A percentile compares a stretch with the other conserved stretches of the same genome.
Evolutionary conservation across 2,888 invertebrate genomes (phyloP).

Genomic region (Aquatica leii): DNA sequence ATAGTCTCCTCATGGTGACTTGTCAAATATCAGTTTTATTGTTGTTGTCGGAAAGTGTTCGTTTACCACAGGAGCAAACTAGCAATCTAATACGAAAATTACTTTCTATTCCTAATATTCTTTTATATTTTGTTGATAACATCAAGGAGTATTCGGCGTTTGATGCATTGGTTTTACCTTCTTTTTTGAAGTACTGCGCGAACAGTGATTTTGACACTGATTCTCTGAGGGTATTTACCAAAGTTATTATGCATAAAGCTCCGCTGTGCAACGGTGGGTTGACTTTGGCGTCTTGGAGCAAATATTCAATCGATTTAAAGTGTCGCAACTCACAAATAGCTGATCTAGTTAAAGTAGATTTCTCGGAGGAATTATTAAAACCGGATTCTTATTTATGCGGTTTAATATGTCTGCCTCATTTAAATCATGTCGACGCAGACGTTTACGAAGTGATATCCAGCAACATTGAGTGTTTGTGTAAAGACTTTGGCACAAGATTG

Average conservation of each 20-base stretch:
- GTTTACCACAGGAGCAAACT: constrained; percentile 76
- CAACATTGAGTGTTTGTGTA: background rate
- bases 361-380: constrained; percentile 54
- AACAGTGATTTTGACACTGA: constrained; percentile 65
- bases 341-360: constrained; percentile 59
- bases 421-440: constrained; percentile 50
- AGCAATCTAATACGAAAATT: constrained; percentile 73
- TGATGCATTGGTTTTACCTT: constrained; percentile 76
- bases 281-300: constrained; percentile 69
- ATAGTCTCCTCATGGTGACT: constrained; percentile 62
- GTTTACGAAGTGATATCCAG: constrained; percentile 31
- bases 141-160: constrained; percentile 73
- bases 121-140: constrained; percentile 72
- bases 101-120: constrained; percentile 66
- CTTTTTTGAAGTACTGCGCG: constrained; percentile 68
- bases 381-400: constrained; percentile 62
- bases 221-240: constrained; percentile 69
- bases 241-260: constrained; percentile 73
- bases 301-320: constrained; percentile 71
- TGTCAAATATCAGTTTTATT: constrained; percentile 68
- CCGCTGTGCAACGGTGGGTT: constrained; percentile 69
- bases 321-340: constrained; percentile 58
- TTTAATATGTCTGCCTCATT: constrained; percentile 66
- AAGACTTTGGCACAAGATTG: background rate
- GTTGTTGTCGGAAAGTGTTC: constrained; percentile 68